Percentiles rank a stretch among this genome's conserved stretches.
Evolutionary conservation across 2,888 invertebrate species (phyloP).

Genomic region (Pristionchus mayeri): DNA sequence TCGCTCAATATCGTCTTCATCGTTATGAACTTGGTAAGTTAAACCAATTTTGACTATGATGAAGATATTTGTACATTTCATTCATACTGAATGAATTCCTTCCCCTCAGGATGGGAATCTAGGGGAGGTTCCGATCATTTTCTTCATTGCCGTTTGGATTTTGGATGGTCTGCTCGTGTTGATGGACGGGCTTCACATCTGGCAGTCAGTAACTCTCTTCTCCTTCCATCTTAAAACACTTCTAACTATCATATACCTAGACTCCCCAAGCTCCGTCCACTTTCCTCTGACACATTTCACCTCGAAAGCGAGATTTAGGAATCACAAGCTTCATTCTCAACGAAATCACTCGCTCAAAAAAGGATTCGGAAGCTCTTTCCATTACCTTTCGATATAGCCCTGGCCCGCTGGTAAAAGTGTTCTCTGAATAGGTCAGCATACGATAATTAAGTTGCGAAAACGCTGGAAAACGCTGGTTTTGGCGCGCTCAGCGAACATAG

Average conservation of each 20-base stretch:
- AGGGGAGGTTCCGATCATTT: background rate
- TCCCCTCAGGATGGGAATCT: background rate
- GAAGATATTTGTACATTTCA: background rate
- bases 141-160: constrained; percentile 12
- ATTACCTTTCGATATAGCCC: too few species aligned
- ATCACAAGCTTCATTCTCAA: too few species aligned
- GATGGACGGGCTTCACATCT: background rate
- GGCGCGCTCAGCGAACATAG: too few species aligned
- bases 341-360: too few species aligned
- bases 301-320: too few species aligned
- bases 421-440: too few species aligned
- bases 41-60: background rate
- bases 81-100: background rate
- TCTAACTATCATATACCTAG: background rate
- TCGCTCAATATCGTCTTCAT: background rate
- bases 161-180: background rate
- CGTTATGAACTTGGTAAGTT: background rate
- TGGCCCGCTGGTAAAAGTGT: too few species aligned
- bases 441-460: too few species aligned
- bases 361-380: too few species aligned
- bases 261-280: too few species aligned
- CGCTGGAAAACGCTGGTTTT: too few species aligned
- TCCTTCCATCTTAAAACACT: background rate
- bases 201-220: background rate
- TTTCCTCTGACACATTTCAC: too few species aligned